These are phyloP conservation scores for Sander vitreus DNA, from an alignment of 2,113 vertebrate species.

Conservation along the genomic window DNA sequence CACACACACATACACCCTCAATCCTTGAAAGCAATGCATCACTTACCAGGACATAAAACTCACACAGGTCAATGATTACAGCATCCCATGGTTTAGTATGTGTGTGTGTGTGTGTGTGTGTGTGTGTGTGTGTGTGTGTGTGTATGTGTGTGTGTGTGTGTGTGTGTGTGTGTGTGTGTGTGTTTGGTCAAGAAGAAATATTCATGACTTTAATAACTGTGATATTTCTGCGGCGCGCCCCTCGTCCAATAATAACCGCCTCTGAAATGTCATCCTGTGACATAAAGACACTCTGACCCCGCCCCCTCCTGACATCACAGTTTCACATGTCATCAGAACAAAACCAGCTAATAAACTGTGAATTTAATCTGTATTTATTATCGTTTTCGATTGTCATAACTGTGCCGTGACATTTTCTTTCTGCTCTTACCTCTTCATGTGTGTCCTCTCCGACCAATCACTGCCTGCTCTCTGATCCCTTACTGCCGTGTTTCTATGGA, in stretches of 20 bases:
- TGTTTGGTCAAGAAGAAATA: background rate
- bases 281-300: slow-evolving; percentile 16
- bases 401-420: no score
- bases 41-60: slow-evolving; percentile 21
- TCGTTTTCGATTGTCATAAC: no score
- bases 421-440: no score
- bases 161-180: slow-evolving; percentile 19
- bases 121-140: slow-evolving; percentile 16
- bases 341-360: background rate
- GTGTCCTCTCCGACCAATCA: no score
- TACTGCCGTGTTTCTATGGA: slow-evolving; percentile 38
- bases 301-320: background rate
- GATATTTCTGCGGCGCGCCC: slow-evolving; percentile 6
- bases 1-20: slow-evolving; percentile 1
- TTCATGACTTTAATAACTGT: slow-evolving; percentile 33
- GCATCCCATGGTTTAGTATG: background rate
- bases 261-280: slow-evolving; percentile 32
- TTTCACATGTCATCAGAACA: background rate
- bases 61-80: slow-evolving; percentile 5
- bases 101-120: background rate
- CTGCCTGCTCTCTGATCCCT: background rate
- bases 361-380: no score
- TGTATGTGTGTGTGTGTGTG: slow-evolving; percentile 24
- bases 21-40: slow-evolving; percentile 16
- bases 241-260: background rate